Evolutionary conservation across 2,888 invertebrate species (phyloP), one percentile per base, ranked within the genome.

Genomic region (Drosophila helvetica): DNA sequence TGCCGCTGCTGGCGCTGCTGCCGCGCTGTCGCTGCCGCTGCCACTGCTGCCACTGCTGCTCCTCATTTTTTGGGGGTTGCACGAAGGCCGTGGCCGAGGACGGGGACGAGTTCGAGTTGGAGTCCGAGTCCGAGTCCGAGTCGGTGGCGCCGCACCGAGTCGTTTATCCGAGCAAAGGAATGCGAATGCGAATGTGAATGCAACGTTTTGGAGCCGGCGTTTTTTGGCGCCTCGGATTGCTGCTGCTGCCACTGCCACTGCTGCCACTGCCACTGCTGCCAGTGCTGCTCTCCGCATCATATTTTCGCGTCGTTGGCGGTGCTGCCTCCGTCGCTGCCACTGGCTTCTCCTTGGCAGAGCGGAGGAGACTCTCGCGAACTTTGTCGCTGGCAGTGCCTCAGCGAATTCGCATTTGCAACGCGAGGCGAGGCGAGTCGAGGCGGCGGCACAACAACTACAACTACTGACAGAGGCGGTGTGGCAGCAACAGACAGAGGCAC

Each of bases 351-450:
- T 78, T 79, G 72, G 67, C 73, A 79, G 70, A 74, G 73, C 78
- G 60, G 79, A 72, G 78, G 56, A 55, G 66, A 62, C 72, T 72
- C 74, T 72, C 67, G 68, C 60, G 62, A 65, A 54, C 75, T 60
- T 52, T 74, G 67, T 62, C 68, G 75, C 38, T 38, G 38, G 38
- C 30, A 27, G 27, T 76, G 66, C 75, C 88, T 88, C 83, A 88
- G 88, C 83, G 83, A 80, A 80, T 82, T 80, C 79, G 79, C 82
- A 79, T 79, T 79, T 79, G 81, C 79, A 79, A 81, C 67, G 53
- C 43, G 45, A 60, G 55, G 22, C 22, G 27, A 27, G 8, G 7
- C 27, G 22, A 22, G 22, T 46, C 46, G 15, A 30, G 45, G 45
- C 45, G 30, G 18, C 46, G 38, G 38, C 38, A 38, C 38, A 38